A percentile compares a stretch with the other conserved stretches of the same genome.
Conservation (phyloP, 2,888 invertebrate species). For the Amphiduros pacificus region DNA sequence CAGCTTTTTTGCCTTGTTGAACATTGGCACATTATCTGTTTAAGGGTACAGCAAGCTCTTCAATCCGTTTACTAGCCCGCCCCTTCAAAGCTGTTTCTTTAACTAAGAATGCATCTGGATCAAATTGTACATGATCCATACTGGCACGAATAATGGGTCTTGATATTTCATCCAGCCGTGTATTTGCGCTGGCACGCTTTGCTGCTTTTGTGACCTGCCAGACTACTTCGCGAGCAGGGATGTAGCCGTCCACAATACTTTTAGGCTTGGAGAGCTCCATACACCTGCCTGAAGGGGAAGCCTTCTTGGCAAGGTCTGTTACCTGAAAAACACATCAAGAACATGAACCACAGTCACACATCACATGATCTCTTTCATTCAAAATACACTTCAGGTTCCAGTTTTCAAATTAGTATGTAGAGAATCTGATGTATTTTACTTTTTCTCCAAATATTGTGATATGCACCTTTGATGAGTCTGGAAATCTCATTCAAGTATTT, state of each 20-base stretch:
- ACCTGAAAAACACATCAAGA: conserved; percentile 34
- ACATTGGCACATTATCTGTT: conserved; percentile 28
- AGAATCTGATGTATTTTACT: too few relatives aligned
- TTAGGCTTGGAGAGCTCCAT: conserved; percentile 46
- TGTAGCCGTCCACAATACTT: conserved; percentile 42
- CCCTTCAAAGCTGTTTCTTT: conserved; percentile 48
- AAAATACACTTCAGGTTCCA: too few relatives aligned
- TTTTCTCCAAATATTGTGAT: too few relatives aligned
- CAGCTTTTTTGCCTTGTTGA: too few relatives aligned
- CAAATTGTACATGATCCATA: conserved; percentile 56
- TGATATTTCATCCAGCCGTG: conserved; percentile 34
- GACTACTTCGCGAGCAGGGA: conserved; percentile 37
- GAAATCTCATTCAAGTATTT: too few relatives aligned
- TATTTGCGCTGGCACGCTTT: conserved; percentile 36
- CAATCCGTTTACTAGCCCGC: conserved; percentile 36
- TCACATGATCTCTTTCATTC: too few relatives aligned
- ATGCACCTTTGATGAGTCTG: too few relatives aligned
- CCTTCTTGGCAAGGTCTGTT: conserved; percentile 38
- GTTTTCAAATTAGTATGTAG: too few relatives aligned
- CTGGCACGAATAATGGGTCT: conserved; percentile 44
- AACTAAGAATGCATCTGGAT: conserved; percentile 52
- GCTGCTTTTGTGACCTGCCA: conserved; percentile 45
- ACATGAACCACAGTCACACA: too few relatives aligned
- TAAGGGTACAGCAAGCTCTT: conserved; percentile 45
- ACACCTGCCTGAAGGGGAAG: conserved; percentile 41